phyloP scores from a whole-genome alignment of 1,140 invertebrate genomes.

The Steinernema khuongi region DNA sequence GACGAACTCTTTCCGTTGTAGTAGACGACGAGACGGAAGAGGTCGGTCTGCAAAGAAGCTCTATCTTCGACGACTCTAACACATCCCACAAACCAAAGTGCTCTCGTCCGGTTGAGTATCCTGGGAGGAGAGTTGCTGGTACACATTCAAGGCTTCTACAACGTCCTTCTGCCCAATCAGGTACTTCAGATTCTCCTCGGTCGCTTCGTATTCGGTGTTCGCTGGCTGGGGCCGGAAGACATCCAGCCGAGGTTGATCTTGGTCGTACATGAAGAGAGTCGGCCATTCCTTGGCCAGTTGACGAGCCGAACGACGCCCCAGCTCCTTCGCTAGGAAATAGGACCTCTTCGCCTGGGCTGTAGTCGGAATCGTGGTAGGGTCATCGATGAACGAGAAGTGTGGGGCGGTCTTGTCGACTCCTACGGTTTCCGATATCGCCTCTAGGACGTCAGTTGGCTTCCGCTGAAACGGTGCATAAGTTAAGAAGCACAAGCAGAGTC shows the following conservation, averaged over 20 bases:
- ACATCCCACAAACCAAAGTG: not conserved
- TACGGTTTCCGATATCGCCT: constrained; percentile 51
- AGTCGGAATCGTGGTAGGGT: constrained; percentile 51
- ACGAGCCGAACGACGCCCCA: constrained; percentile 50
- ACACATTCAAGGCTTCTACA: not conserved
- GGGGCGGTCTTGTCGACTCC: constrained; percentile 53
- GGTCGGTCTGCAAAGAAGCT: constrained; percentile 20
- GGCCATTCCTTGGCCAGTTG: constrained; percentile 57
- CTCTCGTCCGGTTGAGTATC: not conserved
- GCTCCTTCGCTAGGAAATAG: constrained; percentile 54
- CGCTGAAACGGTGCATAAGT: constrained; percentile 41
- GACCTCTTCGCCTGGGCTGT: constrained; percentile 27
- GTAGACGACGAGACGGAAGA: constrained; percentile 28
- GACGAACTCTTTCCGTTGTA: constrained; percentile 28
- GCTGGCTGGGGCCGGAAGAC: constrained; percentile 39
- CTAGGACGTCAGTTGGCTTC: constrained; percentile 50
- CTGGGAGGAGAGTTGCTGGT: not conserved
- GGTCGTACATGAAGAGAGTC: constrained; percentile 55
- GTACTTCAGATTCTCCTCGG: not conserved
- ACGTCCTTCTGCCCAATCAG: not conserved
- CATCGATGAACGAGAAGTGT: constrained; percentile 56
- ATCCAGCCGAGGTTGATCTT: constrained; percentile 48
- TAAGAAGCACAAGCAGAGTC: too few relatives aligned
- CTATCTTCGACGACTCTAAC: not conserved
- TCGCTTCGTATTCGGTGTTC: not conserved